A percentile compares a stretch with the other conserved stretches of the same genome.
phyloP scores from a whole-genome alignment of 2,888 invertebrate genomes.

The Lamellibrachia satsuma region DNA sequence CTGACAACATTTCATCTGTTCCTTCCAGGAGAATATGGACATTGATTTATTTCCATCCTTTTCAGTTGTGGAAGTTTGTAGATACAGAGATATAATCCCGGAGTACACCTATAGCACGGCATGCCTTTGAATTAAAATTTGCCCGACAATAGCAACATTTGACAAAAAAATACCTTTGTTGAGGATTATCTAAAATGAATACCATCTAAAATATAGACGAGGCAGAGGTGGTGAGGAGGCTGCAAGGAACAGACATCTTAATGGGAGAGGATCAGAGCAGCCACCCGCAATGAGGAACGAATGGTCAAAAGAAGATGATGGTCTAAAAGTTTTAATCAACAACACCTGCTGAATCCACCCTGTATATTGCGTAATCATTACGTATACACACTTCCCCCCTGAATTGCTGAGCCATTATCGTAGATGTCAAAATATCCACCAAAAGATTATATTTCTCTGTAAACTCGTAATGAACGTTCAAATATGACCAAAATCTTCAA shows the following conservation, averaged over 20 bases:
- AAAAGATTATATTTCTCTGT: not conserved
- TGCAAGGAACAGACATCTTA: too few species aligned
- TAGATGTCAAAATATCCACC: not conserved
- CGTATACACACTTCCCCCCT: not conserved
- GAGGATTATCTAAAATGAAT: not conserved
- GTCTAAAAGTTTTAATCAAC: not conserved
- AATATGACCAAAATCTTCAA: not conserved
- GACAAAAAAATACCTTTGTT: not conserved
- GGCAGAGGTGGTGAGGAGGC: too few species aligned
- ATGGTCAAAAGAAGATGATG: too few species aligned
- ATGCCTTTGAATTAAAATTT: not conserved
- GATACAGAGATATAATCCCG: not conserved
- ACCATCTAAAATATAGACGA: not conserved
- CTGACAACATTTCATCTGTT: not conserved
- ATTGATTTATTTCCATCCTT: not conserved
- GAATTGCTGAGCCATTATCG: not conserved
- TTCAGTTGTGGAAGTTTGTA: not conserved
- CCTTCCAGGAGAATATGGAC: not conserved
- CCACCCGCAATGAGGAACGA: too few species aligned
- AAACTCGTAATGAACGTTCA: not conserved
- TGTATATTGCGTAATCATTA: too few species aligned
- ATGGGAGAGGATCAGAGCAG: too few species aligned
- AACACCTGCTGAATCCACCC: too few species aligned
- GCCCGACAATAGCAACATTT: not conserved
- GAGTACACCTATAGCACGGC: not conserved